Evolutionary conservation across 2,113 vertebrate species (phyloP).

Genomic region (Chaenocephalus aceratus): DNA sequence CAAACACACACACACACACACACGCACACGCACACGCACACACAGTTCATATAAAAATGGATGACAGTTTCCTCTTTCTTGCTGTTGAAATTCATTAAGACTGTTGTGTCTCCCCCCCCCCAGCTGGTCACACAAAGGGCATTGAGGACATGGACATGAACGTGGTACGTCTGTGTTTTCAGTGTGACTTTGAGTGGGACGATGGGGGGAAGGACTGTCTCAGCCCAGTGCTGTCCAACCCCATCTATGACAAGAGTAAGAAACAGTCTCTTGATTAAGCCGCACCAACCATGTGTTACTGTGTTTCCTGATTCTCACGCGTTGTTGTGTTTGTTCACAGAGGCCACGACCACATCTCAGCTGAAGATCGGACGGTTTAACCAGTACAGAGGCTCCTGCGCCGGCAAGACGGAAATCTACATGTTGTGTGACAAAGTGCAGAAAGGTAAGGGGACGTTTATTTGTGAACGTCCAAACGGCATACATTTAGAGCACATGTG

Average conservation of each 20-base stretch:
- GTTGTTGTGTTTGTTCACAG: conserved; percentile 72
- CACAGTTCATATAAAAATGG: neutral
- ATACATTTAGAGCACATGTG: neutral
- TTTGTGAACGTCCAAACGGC: neutral
- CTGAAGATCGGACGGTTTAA: conserved; percentile 93
- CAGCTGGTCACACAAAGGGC: conserved; percentile 91
- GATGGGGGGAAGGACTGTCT: conserved; percentile 81
- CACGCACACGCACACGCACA: too few species aligned
- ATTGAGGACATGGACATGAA: conserved; percentile 98
- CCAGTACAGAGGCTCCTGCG: conserved; percentile 85
- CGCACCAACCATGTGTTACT: neutral
- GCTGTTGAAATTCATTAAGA: neutral
- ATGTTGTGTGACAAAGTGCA: conserved; percentile 97
- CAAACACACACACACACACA: neutral
- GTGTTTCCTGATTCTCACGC: conserved; percentile 15
- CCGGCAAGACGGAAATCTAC: conserved; percentile 91
- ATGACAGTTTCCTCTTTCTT: neutral
- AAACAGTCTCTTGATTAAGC: neutral
- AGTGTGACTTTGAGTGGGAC: conserved; percentile 87
- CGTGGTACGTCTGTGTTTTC: conserved; percentile 93
- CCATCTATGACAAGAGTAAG: conserved; percentile 96
- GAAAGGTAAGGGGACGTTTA: conserved; percentile 88
- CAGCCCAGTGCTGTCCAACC: conserved; percentile 89
- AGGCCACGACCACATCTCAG: conserved; percentile 94
- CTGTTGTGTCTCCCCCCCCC: neutral